phyloP scores from a whole-genome alignment of 2,113 vertebrate genomes.

The Macroglossus sobrinus region DNA sequence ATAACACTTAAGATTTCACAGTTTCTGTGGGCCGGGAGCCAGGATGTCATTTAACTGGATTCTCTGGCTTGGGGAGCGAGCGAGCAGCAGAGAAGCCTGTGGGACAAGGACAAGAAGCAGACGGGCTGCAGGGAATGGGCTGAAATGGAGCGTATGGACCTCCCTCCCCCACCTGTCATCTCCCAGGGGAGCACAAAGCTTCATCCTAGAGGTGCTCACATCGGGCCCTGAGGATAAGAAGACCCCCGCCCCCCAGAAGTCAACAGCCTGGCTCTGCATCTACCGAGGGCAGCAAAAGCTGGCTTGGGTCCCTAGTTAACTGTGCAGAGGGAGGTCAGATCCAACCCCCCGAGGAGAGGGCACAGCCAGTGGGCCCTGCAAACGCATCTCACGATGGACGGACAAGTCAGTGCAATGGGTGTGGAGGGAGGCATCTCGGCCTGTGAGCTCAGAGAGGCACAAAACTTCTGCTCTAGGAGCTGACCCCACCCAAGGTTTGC shows the following conservation, averaged over 20 bases:
- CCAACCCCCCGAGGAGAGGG: background rate
- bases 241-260: background rate
- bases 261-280: accelerated
- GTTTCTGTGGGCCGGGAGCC: background rate
- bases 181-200: background rate
- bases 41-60: accelerated
- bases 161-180: background rate
- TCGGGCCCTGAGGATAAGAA: background rate
- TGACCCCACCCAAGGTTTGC: background rate
- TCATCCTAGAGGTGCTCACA: background rate
- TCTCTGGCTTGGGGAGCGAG: background rate
- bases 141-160: background rate
- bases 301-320: background rate
- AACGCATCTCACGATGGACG: background rate
- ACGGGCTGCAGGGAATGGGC: accelerated
- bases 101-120: background rate
- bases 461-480: background rate
- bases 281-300: background rate
- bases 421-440: background rate
- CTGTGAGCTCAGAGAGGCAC: background rate
- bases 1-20: background rate
- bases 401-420: accelerated
- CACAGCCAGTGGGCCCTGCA: background rate
- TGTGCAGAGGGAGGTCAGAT: background rate
- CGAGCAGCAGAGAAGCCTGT: background rate